Base-by-base conservation (phyloP, 2,797 vertebrate genomes). In the Argya squamiceps region DNA sequence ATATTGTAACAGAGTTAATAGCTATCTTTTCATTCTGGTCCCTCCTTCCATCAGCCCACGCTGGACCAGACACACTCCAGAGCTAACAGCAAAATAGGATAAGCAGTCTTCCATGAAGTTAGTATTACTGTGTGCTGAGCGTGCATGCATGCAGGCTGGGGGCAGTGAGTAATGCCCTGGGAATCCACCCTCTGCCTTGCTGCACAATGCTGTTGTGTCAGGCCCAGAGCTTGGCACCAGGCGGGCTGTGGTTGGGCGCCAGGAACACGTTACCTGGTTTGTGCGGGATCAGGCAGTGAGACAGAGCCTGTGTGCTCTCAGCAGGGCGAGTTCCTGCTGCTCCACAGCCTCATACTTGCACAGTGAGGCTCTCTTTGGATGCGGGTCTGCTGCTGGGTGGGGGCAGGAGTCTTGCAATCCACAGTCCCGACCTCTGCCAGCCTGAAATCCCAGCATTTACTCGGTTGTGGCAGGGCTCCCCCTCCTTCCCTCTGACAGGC, bases 331-430 rank as follows among this genome's bases (percentile, higher is more conserved):
- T 55, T 89, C 3, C 62, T 56, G 78, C 84, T 65, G 76, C 0
- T 3, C 79, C 71, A 41, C 91, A 49, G 52, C 82, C 69, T 93
- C 91, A 43, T 91, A 8, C 67, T 92, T 91, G 81, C 75, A 89
- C n/a, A 27, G 87, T 81, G 85, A 95, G 88, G 65, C 90, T 88
- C 36, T 86, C 76, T 88, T 88, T 90, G 94, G 92, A 91, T 58
- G 58, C 2, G 1, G 53, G 26, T 59, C n/a, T 59, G 71, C 84
- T 91, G 93, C 77, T 92, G 49, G 89, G 87, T 2, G 39, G 93
- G 62, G 69, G 39, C 73, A 49, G 63, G 69, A 92, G 52, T n/a
- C 37, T 58, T 68, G 76, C 20, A 1, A 7, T 27, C 60, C 0
- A 0, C 65, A 58, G 32, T n/a, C 67, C 52, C 74, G 79, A 63